phyloP scores from a whole-genome alignment of 2,888 invertebrate species.

The Schizotus pectinicornis region DNA sequence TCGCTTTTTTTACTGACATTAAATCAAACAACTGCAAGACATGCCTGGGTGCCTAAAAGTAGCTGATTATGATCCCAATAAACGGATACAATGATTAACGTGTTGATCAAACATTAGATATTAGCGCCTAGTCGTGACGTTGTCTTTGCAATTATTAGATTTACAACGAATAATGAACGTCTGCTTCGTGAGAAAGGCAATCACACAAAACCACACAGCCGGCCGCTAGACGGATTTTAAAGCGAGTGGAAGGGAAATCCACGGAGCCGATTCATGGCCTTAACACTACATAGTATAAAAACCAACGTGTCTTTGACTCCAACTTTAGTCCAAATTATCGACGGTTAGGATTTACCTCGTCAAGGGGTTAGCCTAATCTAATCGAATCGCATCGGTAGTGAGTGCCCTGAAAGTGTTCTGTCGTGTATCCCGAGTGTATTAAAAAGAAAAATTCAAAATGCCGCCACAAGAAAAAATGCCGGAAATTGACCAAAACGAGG shows the following conservation, averaged over 20 bases:
- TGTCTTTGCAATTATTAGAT: slow-evolving; percentile 1
- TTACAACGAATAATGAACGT: neutral
- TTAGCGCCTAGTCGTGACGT: neutral
- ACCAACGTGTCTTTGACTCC: slow-evolving; percentile 43
- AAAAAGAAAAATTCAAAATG: slow-evolving; percentile 37
- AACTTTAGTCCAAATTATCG: slow-evolving; percentile 46
- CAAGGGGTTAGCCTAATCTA: slow-evolving; percentile 48
- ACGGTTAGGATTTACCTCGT: slow-evolving; percentile 49
- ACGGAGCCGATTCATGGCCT: slow-evolving; percentile 32
- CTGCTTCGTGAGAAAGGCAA: slow-evolving; percentile 18
- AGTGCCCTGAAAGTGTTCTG: slow-evolving; percentile 16
- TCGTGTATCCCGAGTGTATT: slow-evolving; percentile 1
- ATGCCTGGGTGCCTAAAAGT: too few species aligned
- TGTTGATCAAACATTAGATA: too few species aligned
- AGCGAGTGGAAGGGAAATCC: slow-evolving; percentile 42
- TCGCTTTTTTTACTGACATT: too few species aligned
- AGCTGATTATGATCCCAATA: too few species aligned
- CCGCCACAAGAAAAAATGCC: slow-evolving; percentile 48
- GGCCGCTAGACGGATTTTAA: slow-evolving; percentile 4
- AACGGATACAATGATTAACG: too few species aligned
- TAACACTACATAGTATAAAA: slow-evolving; percentile 48
- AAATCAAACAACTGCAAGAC: too few species aligned
- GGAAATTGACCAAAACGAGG: slow-evolving; percentile 27
- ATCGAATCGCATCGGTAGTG: slow-evolving; percentile 16
- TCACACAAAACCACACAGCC: slow-evolving; percentile 5